A percentile compares a stretch with the other conserved stretches of the same genome.
Evolutionary conservation across 2,113 vertebrate genomes (phyloP).

Genomic region (Pelobates fuscus): DNA sequence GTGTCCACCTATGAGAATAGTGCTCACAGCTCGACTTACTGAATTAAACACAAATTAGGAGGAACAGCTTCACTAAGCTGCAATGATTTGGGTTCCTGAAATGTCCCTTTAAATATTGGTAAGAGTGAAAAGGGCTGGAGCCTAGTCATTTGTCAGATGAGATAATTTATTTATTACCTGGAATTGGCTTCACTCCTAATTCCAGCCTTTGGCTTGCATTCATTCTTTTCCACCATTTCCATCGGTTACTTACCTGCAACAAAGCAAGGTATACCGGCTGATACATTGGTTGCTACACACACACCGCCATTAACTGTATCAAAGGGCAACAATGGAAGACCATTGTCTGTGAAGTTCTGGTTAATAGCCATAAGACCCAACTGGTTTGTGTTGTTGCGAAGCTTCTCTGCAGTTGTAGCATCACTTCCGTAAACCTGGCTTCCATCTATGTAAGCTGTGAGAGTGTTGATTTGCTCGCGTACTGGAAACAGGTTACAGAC

Average conservation of each 20-base stretch:
- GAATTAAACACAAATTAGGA: no score
- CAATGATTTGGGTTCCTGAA: no score
- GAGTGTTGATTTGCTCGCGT: constrained; percentile 83
- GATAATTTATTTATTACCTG: no score
- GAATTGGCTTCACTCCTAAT: no score
- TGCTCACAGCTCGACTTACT: no score
- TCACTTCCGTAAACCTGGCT: constrained; percentile 88
- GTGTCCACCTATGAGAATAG: no score
- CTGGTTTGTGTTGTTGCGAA: constrained; percentile 73
- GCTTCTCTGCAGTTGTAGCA: constrained; percentile 56
- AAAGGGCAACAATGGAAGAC: constrained; percentile 76
- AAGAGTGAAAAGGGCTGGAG: no score
- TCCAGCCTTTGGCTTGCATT: no score
- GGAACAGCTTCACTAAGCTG: no score
- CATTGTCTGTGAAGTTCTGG: constrained; percentile 65
- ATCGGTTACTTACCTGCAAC: constrained; percentile 60
- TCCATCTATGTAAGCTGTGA: constrained; percentile 85
- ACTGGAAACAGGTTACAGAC: constrained; percentile 61
- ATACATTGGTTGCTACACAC: constrained; percentile 60
- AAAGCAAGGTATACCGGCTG: constrained; percentile 61
- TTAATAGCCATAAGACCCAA: constrained; percentile 80
- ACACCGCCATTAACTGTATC: constrained; percentile 50
- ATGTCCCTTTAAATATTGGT: no score
- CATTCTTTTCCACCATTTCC: no score
- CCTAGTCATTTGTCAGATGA: no score